Evolutionary conservation across 2,797 vertebrate species (phyloP).

Genomic region (Lophotriccus pileatus): DNA sequence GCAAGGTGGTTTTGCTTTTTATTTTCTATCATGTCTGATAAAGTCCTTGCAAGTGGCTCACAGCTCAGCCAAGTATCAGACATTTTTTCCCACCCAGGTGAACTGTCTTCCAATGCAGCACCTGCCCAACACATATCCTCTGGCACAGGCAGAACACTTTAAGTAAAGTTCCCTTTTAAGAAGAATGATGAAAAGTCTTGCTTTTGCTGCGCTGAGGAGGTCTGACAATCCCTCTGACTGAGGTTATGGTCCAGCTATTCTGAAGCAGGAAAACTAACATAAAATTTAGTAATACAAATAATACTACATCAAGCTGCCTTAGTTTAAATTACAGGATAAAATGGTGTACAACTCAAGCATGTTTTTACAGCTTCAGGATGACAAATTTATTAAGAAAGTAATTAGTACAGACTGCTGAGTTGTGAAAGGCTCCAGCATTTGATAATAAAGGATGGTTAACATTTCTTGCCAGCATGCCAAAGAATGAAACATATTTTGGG

Average conservation of each 20-base stretch:
- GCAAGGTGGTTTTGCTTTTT: background rate
- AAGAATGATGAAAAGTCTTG: background rate
- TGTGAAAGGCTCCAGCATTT: background rate
- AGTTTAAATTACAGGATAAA: background rate
- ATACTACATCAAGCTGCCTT: background rate
- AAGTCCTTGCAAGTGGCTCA: background rate
- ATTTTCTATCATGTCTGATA: background rate
- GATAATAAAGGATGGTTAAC: background rate
- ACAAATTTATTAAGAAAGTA: background rate
- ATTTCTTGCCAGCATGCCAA: background rate
- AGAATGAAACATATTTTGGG: background rate
- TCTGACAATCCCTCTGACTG: background rate
- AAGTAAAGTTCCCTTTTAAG: background rate
- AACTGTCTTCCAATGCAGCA: background rate
- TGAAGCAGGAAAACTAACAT: background rate
- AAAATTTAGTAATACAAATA: background rate
- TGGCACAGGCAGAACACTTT: background rate
- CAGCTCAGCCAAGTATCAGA: background rate
- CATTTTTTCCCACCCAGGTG: background rate
- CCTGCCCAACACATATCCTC: background rate
- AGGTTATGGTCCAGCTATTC: background rate
- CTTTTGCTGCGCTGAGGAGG: background rate
- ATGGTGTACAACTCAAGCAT: background rate
- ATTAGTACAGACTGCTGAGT: background rate
- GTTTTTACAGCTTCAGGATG: background rate